A percentile compares a stretch with the other conserved stretches of the same genome.
These are phyloP conservation scores for Teleogryllus occipitalis DNA, from an alignment of 1,140 invertebrate genomes.

Conservation along the genomic window DNA sequence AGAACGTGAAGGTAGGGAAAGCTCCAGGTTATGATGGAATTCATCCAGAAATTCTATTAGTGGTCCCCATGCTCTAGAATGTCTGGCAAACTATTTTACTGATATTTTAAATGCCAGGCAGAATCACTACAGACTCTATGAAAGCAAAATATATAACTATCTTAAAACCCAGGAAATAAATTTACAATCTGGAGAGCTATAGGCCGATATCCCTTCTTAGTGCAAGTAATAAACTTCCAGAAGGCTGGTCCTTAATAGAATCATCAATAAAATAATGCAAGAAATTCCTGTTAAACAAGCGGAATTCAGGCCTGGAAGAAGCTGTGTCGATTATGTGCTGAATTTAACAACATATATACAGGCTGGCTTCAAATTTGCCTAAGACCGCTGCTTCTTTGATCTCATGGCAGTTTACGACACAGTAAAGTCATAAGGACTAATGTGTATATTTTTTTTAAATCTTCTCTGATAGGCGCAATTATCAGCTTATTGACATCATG, in stretches of 20 bases:
- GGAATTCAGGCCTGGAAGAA: constrained; percentile 15
- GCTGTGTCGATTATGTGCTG: constrained; percentile 21
- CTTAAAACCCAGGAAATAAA: constrained; percentile 18
- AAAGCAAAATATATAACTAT: constrained; percentile 17
- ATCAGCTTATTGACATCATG: constrained; percentile 18
- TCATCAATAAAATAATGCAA: constrained; percentile 9
- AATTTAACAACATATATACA: constrained; percentile 17
- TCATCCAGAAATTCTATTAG: constrained; percentile 17
- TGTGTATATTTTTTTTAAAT: not conserved
- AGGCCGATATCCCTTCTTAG: constrained; percentile 18
- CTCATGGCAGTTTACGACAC: no score
- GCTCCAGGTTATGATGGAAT: constrained; percentile 21
- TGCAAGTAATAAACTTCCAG: constrained; percentile 13
- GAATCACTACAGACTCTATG: constrained; percentile 15
- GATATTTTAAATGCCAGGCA: constrained; percentile 18
- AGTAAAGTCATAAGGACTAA: no score
- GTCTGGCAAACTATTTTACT: constrained; percentile 12
- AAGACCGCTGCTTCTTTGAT: not conserved
- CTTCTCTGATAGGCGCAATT: constrained; percentile 15
- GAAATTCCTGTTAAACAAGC: constrained; percentile 16
- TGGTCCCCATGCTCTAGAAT: constrained; percentile 14
- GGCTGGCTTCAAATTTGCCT: constrained; percentile 19
- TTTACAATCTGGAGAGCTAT: constrained; percentile 9
- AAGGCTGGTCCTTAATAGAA: constrained; percentile 15
- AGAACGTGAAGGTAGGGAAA: constrained; percentile 18